Base-by-base conservation (phyloP, 2,888 invertebrate species). In the Stomorhina lunata region DNA sequence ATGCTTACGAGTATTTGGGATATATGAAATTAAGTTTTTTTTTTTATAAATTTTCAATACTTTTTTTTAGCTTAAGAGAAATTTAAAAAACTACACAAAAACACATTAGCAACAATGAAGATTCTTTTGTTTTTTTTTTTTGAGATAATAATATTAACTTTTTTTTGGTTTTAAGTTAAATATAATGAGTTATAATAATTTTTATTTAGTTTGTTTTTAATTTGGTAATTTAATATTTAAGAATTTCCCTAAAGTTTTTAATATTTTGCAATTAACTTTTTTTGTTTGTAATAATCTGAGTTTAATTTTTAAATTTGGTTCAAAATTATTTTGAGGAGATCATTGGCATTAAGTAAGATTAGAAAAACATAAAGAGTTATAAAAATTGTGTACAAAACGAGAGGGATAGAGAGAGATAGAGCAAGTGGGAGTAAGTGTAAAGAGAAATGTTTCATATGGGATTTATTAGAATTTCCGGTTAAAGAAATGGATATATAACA, bases 101-200 rank as follows among this genome's bases (percentile, higher is more conserved):
- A 87, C 86, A 86, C 85, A 86, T 86, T 83, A 86, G 85, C 86
- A 86, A 86, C 86, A 87, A 80, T 85, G 69, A 73, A 63, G 68
- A 53, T 40, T 73, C 50, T 48, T 32, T 17, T 20, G 4, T 29
- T 20, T 45, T 32, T 27, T 43, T 32, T 63, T 15, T 50, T n/a
- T n/a, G n/a, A n/a, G n/a, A n/a, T n/a, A n/a, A 53, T 59, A 6
- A 59, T 43, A 79, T 66, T 88, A 37, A 73, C 40, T 43, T 73
- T 57, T 29, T 68, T 48, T 53, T 53, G 27, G 10, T 53, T 71
- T 63, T 63, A 57, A 50, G 27, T n/a, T 61, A 27, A 37, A 59
- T 61, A 2, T 61, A 22, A 37, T 2, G 6, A 69, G 81, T 81
- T 80, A 80, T 81, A 37, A 50, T 85, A 55, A 66, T 45, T 57